Evolutionary conservation across 2,113 vertebrate species (phyloP).

Genomic region (Boulengerochromis microlepis): DNA sequence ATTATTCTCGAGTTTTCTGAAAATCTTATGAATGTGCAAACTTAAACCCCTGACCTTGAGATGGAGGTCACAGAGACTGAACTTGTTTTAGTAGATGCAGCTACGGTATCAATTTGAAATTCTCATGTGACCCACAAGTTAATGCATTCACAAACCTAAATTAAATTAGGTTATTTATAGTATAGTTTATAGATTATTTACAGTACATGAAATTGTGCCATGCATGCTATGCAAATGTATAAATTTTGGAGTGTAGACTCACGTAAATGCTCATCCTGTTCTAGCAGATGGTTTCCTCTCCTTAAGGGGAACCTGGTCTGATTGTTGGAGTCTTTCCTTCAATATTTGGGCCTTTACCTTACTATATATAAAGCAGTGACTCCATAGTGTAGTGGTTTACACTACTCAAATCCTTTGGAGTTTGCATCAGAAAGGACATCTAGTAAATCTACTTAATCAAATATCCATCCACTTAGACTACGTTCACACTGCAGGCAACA

Average conservation of each 20-base stretch:
- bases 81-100: not conserved
- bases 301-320: not conserved
- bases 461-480: fast-evolving
- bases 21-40: not conserved
- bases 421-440: not conserved
- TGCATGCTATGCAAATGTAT: not conserved
- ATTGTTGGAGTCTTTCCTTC: not conserved
- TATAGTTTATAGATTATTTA: not conserved
- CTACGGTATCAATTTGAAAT: not conserved
- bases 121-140: not conserved
- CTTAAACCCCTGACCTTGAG: not conserved
- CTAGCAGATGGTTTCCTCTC: not conserved
- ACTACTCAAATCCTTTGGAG: not conserved
- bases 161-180: not conserved
- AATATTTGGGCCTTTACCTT: not conserved
- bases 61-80: not conserved
- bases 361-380: not conserved
- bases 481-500: fast-evolving
- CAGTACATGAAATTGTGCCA: fast-evolving
- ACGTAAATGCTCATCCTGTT: not conserved
- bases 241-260: fast-evolving
- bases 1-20: fast-evolving
- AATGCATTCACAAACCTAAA: not conserved
- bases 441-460: not conserved
- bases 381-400: not conserved